Conservation (phyloP, 1,140 invertebrate species). For the Cyphomyrmex costatus region DNA sequence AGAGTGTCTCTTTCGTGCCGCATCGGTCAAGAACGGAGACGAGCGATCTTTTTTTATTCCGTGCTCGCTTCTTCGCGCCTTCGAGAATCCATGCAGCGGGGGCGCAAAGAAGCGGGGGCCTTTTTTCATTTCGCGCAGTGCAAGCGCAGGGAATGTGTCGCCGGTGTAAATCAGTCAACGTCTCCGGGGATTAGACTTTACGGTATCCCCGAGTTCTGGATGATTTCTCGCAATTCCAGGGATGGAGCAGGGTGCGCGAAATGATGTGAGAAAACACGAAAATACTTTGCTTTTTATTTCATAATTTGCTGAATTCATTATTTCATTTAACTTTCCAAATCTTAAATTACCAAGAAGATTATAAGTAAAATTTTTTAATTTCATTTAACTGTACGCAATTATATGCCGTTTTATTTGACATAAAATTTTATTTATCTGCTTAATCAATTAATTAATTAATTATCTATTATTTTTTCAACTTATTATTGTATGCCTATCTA, state of each 20-base stretch:
- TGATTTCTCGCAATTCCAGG: constrained; percentile 68
- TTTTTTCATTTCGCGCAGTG: constrained; percentile 62
- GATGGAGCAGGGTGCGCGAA: constrained; percentile 63
- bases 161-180: constrained; percentile 83
- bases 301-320: not conserved
- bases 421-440: not conserved
- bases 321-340: not conserved
- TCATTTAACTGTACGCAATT: not conserved
- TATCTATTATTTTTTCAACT: not conserved
- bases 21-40: constrained; percentile 28
- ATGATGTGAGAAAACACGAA: not conserved
- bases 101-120: constrained; percentile 55
- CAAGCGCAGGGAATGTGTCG: constrained; percentile 74
- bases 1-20: constrained; percentile 40
- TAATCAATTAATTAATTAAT: constrained; percentile 8
- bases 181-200: constrained; percentile 80
- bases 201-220: constrained; percentile 59
- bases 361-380: not conserved
- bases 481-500: not conserved
- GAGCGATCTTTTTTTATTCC: constrained; percentile 41
- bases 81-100: constrained; percentile 38
- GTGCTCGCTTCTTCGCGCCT: constrained; percentile 59
- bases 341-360: not conserved
- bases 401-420: not conserved
- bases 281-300: not conserved